Percentiles rank a stretch among this genome's conserved stretches.
Evolutionary conservation across 2,797 vertebrate genomes (phyloP).

Genomic region (Arnoldichthys spilopterus): DNA sequence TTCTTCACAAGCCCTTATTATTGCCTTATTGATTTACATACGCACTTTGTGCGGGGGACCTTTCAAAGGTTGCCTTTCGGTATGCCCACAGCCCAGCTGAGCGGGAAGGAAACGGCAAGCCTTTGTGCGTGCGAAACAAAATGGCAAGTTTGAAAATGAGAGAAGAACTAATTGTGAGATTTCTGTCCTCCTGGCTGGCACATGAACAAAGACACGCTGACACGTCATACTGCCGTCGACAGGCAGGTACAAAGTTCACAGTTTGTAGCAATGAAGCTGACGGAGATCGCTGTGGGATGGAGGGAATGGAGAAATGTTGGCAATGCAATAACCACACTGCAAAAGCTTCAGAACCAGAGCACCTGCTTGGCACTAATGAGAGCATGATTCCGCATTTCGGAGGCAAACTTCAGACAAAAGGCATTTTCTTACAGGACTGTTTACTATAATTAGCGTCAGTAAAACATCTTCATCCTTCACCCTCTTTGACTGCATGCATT

Average conservation of each 20-base stretch:
- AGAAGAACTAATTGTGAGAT: constrained; percentile 58
- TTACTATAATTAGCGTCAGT: constrained; percentile 52
- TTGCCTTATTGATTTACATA: constrained; percentile 61
- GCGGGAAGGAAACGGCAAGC: constrained; percentile 18
- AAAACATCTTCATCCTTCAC: constrained; percentile 51
- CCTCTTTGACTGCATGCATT: constrained; percentile 16
- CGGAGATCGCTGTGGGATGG: constrained; percentile 52
- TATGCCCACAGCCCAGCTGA: constrained; percentile 37
- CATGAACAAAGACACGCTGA: constrained; percentile 56
- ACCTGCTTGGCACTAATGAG: constrained; percentile 57
- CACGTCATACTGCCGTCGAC: constrained; percentile 55
- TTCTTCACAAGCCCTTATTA: constrained; percentile 55
- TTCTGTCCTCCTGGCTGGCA: constrained; percentile 59
- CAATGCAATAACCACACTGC: constrained; percentile 55
- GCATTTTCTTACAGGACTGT: constrained; percentile 38
- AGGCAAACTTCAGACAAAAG: constrained; percentile 48
- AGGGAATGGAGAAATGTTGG: constrained; percentile 52
- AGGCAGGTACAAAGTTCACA: constrained; percentile 62
- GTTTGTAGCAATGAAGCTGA: constrained; percentile 61
- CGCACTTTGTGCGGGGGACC: constrained; percentile 52
- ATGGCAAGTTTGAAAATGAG: constrained; percentile 48
- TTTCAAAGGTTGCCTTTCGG: constrained; percentile 45
- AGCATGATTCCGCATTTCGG: constrained; percentile 54
- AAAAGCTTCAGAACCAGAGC: constrained; percentile 51
- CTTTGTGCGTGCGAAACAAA: constrained; percentile 47